Evolutionary conservation across 2,797 vertebrate species (phyloP).

Genomic region (Aulostomus chinensis): DNA sequence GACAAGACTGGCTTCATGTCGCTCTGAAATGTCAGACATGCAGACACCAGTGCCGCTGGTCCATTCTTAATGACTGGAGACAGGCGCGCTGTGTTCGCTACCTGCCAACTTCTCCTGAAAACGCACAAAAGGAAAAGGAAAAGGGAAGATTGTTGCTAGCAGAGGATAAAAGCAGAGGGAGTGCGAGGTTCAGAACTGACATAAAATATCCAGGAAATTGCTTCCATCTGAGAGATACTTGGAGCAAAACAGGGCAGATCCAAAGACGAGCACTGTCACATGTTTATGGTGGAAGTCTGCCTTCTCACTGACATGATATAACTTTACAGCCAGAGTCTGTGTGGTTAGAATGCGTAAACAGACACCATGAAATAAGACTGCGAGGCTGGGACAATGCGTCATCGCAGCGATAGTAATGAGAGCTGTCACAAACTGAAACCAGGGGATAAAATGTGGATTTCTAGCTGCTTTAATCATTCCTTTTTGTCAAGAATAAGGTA

Average conservation of each 20-base stretch:
- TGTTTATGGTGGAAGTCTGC: slow-evolving; percentile 13
- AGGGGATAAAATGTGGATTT: slow-evolving; percentile 27
- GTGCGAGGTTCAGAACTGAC: slow-evolving; percentile 22
- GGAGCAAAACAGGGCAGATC: slow-evolving; percentile 17
- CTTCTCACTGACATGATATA: slow-evolving; percentile 26
- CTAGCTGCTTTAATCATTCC: slow-evolving; percentile 53
- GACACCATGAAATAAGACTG: too few relatives aligned
- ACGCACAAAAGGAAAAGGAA: slow-evolving; percentile 23
- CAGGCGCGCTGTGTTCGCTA: slow-evolving; percentile 22
- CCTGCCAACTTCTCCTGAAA: slow-evolving; percentile 41
- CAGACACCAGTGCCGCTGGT: slow-evolving; percentile 28
- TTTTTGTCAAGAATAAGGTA: slow-evolving; percentile 52
- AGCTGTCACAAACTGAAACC: slow-evolving; percentile 31
- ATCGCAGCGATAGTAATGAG: slow-evolving; percentile 32
- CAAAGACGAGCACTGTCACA: slow-evolving; percentile 22
- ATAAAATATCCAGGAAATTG: slow-evolving; percentile 45
- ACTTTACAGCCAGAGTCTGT: slow-evolving; percentile 28
- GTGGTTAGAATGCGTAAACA: slow-evolving; percentile 39
- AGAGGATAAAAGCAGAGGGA: slow-evolving; percentile 32
- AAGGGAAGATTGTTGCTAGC: too few relatives aligned
- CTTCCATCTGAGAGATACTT: slow-evolving; percentile 19
- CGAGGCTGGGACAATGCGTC: too few relatives aligned
- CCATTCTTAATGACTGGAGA: slow-evolving; percentile 62
- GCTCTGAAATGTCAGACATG: slow-evolving; percentile 65
- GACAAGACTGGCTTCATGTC: slow-evolving; percentile 42